Percentiles rank a stretch among this genome's conserved stretches.
These are phyloP conservation scores for Fragum fragum DNA, from an alignment of 2,888 invertebrate genomes.

Conservation along the genomic window DNA sequence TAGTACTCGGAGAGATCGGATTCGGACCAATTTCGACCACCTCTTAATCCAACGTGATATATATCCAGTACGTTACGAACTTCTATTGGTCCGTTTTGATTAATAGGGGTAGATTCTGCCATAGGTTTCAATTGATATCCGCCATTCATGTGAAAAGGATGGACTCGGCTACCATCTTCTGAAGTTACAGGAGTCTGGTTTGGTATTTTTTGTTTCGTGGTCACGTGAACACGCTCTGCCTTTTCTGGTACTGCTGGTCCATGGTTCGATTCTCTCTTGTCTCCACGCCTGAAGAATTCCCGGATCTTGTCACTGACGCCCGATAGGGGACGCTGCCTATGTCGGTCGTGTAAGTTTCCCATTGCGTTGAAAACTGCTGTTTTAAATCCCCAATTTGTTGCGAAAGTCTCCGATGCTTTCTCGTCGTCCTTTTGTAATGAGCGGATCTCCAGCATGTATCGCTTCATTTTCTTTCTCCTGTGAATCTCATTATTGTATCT, in stretches of 20 bases:
- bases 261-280: not conserved
- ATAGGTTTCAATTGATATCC: not conserved
- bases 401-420: not conserved
- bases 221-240: not conserved
- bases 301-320: constrained; percentile 46
- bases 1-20: constrained; percentile 11
- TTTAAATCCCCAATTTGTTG: constrained; percentile 45
- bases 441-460: constrained; percentile 58
- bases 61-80: constrained; percentile 5
- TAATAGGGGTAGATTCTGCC: constrained; percentile 6
- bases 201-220: not conserved
- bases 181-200: not conserved
- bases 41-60: constrained; percentile 8
- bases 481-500: constrained; percentile 43
- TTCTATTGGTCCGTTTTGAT: not conserved
- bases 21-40: constrained; percentile 5
- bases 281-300: constrained; percentile 30
- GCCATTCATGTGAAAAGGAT: not conserved
- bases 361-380: constrained; percentile 46
- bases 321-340: constrained; percentile 38
- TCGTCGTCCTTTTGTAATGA: constrained; percentile 47
- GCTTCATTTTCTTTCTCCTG: constrained; percentile 31
- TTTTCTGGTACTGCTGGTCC: not conserved
- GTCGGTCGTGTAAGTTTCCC: not conserved
- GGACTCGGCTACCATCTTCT: not conserved